Evolutionary conservation across 2,113 vertebrate species (phyloP).

Genomic region (Pseudopipra pipra): DNA sequence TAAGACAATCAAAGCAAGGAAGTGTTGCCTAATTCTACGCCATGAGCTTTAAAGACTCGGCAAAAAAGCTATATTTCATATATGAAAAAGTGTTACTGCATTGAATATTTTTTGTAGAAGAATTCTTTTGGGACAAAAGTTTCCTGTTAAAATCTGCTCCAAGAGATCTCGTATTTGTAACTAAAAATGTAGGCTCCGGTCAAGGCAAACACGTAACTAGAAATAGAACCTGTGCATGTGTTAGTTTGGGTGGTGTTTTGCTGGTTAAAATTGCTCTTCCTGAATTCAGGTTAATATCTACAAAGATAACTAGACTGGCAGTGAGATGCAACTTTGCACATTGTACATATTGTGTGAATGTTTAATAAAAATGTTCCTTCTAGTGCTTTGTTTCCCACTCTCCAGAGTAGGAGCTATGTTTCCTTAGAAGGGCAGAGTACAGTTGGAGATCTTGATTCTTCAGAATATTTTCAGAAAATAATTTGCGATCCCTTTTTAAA

Average conservation of each 20-base stretch:
- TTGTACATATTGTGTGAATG: not conserved
- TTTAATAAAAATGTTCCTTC: not conserved
- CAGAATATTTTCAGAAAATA: not conserved
- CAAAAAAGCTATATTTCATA: not conserved
- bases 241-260: not conserved
- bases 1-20: not conserved
- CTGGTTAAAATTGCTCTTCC: not conserved
- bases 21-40: not conserved
- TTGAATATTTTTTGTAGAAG: not conserved
- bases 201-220: not conserved
- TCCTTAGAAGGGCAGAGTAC: not conserved
- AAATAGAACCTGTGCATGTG: rapidly evolving
- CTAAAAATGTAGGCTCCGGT: rapidly evolving
- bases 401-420: not conserved
- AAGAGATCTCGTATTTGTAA: not conserved
- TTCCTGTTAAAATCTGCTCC: not conserved
- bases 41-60: not conserved
- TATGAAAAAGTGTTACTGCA: not conserved
- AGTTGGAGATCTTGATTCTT: not conserved
- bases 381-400: not conserved
- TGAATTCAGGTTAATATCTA: not conserved
- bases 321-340: not conserved
- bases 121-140: not conserved
- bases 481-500: not conserved
- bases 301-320: not conserved